A percentile compares a stretch with the other conserved stretches of the same genome.
Conservation (phyloP, 2,888 invertebrate species). For the Calameuta pallipes region DNA sequence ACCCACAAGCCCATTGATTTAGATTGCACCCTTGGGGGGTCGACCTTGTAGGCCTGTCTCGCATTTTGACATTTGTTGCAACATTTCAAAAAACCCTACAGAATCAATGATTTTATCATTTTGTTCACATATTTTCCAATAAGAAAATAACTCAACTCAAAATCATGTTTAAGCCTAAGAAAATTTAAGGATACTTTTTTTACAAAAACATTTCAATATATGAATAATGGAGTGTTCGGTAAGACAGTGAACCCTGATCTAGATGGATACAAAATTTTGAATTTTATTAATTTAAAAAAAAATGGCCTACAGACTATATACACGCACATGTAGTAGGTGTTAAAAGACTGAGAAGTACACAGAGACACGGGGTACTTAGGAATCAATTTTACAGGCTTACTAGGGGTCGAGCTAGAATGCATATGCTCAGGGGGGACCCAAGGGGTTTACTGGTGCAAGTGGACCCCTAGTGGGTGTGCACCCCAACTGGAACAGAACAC, state of each 20-base stretch:
- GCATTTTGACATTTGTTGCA: slow-evolving; percentile 42
- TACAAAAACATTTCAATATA: neutral
- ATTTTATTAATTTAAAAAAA: slow-evolving; percentile 1
- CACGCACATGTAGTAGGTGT: slow-evolving; percentile 47
- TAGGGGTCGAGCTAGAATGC: slow-evolving; percentile 50
- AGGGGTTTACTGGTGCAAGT: slow-evolving; percentile 59
- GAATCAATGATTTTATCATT: too few species aligned
- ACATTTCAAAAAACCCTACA: too few species aligned
- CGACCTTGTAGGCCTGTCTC: slow-evolving; percentile 35
- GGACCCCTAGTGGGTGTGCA: slow-evolving; percentile 58
- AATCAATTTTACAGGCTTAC: slow-evolving; percentile 61
- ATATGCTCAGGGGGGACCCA: slow-evolving; percentile 62
- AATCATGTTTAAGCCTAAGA: slow-evolving; percentile 4
- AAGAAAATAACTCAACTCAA: too few species aligned
- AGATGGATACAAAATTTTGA: neutral
- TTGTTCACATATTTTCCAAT: too few species aligned
- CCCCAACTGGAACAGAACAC: slow-evolving; percentile 46
- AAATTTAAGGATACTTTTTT: neutral
- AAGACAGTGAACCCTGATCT: too few species aligned
- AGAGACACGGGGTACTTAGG: slow-evolving; percentile 59
- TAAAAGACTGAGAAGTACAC: slow-evolving; percentile 52
- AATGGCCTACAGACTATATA: neutral
- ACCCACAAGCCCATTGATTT: slow-evolving; percentile 66
- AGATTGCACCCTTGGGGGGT: slow-evolving; percentile 59
- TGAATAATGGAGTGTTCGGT: too few species aligned